Evolutionary conservation across 2,888 invertebrate genomes (phyloP).

Genomic region (Ypsolopha sequella): DNA sequence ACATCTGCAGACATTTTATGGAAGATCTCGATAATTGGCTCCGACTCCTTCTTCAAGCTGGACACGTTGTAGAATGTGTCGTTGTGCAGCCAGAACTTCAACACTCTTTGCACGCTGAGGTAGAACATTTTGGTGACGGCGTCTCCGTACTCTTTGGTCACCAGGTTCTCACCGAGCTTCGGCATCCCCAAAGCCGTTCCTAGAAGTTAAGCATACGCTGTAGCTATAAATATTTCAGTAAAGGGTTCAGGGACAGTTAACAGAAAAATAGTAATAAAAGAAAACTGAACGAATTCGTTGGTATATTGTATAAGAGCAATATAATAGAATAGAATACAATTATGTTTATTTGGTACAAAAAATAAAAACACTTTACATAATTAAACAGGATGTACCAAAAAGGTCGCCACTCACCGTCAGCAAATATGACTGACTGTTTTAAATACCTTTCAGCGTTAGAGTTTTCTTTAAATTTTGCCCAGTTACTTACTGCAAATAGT

Average conservation of each 20-base stretch:
- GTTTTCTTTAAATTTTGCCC: neutral
- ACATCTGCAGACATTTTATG: slow-evolving; percentile 45
- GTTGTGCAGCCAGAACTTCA: slow-evolving; percentile 41
- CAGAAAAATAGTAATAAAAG: neutral
- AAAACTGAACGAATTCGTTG: too few species aligned
- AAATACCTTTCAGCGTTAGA: neutral
- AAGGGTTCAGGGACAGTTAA: neutral
- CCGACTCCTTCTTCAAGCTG: slow-evolving; percentile 34
- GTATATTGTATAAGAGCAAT: neutral
- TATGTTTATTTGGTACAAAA: neutral
- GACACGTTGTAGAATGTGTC: slow-evolving; percentile 32
- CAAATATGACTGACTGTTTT: too few species aligned
- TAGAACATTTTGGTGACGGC: slow-evolving; percentile 39
- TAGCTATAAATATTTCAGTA: neutral
- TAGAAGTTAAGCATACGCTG: slow-evolving; percentile 14
- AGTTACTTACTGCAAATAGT: slow-evolving; percentile 6
- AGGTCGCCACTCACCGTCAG: too few species aligned
- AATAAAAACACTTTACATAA: too few species aligned
- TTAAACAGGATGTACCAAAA: too few species aligned
- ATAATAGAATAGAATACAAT: neutral
- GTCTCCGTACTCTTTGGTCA: slow-evolving; percentile 38
- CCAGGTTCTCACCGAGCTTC: slow-evolving; percentile 30
- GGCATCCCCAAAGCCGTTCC: slow-evolving; percentile 46
- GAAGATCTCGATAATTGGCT: slow-evolving; percentile 33
- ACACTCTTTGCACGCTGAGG: slow-evolving; percentile 37